These are phyloP conservation scores for Pangasius djambal DNA, from an alignment of 2,797 vertebrate species.

Conservation along the genomic window DNA sequence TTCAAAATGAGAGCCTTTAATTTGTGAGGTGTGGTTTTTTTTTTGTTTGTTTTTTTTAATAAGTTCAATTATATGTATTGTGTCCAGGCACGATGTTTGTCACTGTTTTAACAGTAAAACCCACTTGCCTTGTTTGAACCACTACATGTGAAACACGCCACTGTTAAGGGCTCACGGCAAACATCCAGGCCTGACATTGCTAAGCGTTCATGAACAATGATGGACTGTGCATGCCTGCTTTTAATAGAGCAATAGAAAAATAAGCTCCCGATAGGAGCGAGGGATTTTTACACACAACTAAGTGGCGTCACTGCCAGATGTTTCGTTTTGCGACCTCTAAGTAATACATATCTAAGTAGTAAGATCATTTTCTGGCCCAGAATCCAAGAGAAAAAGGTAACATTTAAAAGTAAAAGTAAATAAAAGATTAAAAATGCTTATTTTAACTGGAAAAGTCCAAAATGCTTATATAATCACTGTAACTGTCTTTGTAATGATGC, in stretches of 20 bases:
- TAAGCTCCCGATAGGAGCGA: constrained; percentile 15
- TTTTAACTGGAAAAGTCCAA: constrained; percentile 57
- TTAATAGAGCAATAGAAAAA: constrained; percentile 8
- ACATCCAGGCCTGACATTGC: constrained; percentile 10
- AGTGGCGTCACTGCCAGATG: constrained; percentile 30
- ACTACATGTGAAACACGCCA: constrained; percentile 50
- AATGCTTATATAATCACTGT: constrained; percentile 57
- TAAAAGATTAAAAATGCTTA: constrained; percentile 33
- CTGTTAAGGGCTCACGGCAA: constrained; percentile 40
- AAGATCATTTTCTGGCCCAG: constrained; percentile 11
- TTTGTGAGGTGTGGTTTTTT: no score
- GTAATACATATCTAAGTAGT: constrained; percentile 19
- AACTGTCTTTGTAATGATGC: constrained; percentile 51
- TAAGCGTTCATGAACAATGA: background rate
- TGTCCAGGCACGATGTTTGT: constrained; percentile 10
- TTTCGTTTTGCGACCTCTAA: background rate
- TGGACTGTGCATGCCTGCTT: constrained; percentile 6
- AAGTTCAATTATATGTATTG: constrained; percentile 29
- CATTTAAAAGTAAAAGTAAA: constrained; percentile 39
- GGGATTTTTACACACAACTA: constrained; percentile 24
- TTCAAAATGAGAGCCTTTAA: constrained; percentile 23
- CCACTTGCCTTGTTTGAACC: constrained; percentile 30
- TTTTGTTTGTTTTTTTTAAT: background rate
- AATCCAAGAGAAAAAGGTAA: constrained; percentile 36
- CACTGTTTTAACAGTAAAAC: constrained; percentile 32